A percentile compares a stretch with the other conserved stretches of the same genome.
phyloP scores from a whole-genome alignment of 1,140 invertebrate species.

The Papilio xuthus region DNA sequence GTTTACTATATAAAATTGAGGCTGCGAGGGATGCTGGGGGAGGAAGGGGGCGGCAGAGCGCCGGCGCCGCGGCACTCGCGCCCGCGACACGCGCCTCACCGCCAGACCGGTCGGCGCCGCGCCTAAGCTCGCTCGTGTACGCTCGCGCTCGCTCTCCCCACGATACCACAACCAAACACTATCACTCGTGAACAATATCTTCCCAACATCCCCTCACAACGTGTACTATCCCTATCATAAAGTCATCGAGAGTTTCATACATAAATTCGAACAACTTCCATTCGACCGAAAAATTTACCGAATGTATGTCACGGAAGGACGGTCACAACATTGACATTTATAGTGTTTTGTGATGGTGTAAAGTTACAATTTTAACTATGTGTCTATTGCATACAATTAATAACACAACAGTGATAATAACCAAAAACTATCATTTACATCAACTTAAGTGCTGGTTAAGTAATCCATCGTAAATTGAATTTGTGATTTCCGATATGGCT shows the following conservation, averaged over 20 bases:
- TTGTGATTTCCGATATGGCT: slow-evolving; percentile 62
- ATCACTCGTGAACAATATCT: slow-evolving; percentile 40
- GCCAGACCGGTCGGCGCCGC: slow-evolving; percentile 75
- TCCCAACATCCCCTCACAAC: background rate
- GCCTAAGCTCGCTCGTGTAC: slow-evolving; percentile 55
- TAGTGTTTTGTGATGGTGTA: slow-evolving; percentile 62
- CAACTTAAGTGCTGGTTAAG: slow-evolving; percentile 59
- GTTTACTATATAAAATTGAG: slow-evolving; percentile 80
- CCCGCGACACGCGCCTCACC: slow-evolving; percentile 61
- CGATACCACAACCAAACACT: slow-evolving; percentile 6
- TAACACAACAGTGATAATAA: slow-evolving; percentile 49
- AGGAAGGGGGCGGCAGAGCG: slow-evolving; percentile 61
- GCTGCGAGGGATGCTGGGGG: slow-evolving; percentile 60
- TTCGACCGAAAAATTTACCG: slow-evolving; percentile 32
- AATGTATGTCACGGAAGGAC: slow-evolving; percentile 57
- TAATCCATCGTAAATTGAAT: slow-evolving; percentile 68
- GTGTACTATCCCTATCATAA: background rate
- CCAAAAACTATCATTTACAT: slow-evolving; percentile 51
- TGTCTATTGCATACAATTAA: slow-evolving; percentile 48
- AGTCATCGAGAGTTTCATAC: background rate
- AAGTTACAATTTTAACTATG: slow-evolving; percentile 63
- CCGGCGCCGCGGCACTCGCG: slow-evolving; percentile 67
- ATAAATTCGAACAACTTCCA: slow-evolving; percentile 2
- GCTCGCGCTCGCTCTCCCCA: slow-evolving; percentile 28
- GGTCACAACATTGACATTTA: slow-evolving; percentile 46